Evolutionary conservation across 2,888 invertebrate genomes (phyloP).

Genomic region (Drosophila mercatorum): DNA sequence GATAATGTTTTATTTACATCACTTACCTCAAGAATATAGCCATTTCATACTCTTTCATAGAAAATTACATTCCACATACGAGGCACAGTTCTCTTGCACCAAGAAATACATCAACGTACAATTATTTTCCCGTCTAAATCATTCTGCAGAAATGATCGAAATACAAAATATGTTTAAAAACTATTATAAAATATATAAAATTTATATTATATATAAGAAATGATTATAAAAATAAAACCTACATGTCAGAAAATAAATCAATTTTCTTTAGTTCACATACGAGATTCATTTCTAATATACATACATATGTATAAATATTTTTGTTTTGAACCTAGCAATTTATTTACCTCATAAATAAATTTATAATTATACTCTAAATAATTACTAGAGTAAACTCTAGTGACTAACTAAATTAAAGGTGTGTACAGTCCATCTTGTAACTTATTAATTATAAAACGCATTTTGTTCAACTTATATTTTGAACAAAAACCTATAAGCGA

Average conservation of each 20-base stretch:
- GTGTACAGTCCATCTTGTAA: not conserved
- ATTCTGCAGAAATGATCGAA: not conserved
- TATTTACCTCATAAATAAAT: no score
- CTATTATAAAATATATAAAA: not conserved
- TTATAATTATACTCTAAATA: no score
- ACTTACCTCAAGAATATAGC: not conserved
- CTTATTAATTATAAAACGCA: not conserved
- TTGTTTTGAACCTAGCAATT: no score
- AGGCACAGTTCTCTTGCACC: no score
- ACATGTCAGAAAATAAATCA: no score
- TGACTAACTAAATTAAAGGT: no score
- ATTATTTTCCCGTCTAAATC: not conserved
- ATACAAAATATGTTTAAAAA: not conserved
- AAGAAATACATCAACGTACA: no score
- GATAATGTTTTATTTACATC: not conserved
- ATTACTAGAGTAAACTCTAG: not conserved
- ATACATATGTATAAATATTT: no score
- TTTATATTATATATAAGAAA: no score
- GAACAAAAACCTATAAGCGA: not conserved
- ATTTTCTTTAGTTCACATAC: no score
- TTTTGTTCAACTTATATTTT: not conserved
- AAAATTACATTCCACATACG: not conserved
- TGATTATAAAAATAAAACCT: no score
- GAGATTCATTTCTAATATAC: no score
- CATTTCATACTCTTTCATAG: not conserved